phyloP scores from a whole-genome alignment of 2,113 vertebrate genomes.

The Atherinomorus stipes region DNA sequence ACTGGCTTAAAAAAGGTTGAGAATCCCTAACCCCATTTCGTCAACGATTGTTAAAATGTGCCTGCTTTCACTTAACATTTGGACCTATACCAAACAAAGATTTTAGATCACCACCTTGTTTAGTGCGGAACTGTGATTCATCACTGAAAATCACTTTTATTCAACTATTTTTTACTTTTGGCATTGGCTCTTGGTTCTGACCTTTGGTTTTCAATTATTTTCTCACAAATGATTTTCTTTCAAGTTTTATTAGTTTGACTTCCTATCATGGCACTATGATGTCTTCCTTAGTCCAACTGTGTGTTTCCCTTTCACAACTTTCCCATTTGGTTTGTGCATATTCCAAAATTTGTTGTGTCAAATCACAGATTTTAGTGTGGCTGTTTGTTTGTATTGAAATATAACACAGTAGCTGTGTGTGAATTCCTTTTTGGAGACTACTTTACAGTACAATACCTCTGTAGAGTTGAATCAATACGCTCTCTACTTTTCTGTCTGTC shows the following conservation, averaged over 20 bases:
- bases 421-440: background rate
- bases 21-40: too few relatives aligned
- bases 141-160: background rate
- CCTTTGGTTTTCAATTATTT: background rate
- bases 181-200: background rate
- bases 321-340: background rate
- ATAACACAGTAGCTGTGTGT: background rate
- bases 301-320: background rate
- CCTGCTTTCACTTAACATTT: too few relatives aligned
- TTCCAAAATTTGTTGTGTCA: background rate
- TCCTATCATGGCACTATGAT: background rate
- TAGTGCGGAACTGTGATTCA: background rate
- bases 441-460: background rate
- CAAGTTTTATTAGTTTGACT: background rate
- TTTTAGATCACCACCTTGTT: background rate
- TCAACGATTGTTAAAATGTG: background rate
- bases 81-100: too few relatives aligned
- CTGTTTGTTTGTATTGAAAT: background rate
- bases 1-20: too few relatives aligned
- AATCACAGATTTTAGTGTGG: background rate
- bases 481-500: background rate
- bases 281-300: too few relatives aligned
- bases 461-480: too few relatives aligned
- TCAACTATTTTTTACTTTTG: background rate
- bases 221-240: background rate